These are phyloP conservation scores for Psilanteris sp. DNA, from an alignment of 1,140 invertebrate genomes.

Conservation along the genomic window DNA sequence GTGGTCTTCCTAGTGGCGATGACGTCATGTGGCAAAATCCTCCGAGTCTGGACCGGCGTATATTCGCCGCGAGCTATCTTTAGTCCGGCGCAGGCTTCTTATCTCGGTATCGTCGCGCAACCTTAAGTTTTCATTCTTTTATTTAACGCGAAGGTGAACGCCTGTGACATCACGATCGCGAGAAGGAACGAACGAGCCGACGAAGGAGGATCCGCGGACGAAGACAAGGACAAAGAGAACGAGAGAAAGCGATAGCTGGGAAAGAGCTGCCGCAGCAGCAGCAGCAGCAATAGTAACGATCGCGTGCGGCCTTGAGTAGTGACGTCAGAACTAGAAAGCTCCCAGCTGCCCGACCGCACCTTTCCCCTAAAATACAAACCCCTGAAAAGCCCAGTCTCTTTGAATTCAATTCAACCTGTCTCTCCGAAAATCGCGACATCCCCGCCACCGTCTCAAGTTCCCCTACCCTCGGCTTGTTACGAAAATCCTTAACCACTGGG, in stretches of 20 bases:
- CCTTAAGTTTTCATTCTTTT: slow-evolving; percentile 23
- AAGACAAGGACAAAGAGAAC: neutral
- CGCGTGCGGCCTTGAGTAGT: slow-evolving; percentile 72
- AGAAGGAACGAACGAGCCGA: slow-evolving; percentile 1
- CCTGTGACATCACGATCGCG: slow-evolving; percentile 23
- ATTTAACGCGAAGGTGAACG: slow-evolving; percentile 14
- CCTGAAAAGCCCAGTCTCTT: slow-evolving; percentile 37
- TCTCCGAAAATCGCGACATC: slow-evolving; percentile 33
- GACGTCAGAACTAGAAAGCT: slow-evolving; percentile 72
- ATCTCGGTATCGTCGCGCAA: neutral
- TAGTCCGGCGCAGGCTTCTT: slow-evolving; percentile 19
- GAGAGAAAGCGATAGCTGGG: slow-evolving; percentile 32
- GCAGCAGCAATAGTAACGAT: slow-evolving; percentile 72
- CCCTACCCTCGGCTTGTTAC: slow-evolving; percentile 16
- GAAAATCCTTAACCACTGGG: slow-evolving; percentile 47
- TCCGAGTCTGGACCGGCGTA: slow-evolving; percentile 29
- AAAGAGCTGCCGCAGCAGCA: slow-evolving; percentile 54
- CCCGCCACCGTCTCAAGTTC: slow-evolving; percentile 1
- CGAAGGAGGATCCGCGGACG: neutral
- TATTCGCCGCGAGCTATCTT: slow-evolving; percentile 36
- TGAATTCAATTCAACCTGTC: slow-evolving; percentile 46
- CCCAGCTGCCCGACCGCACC: slow-evolving; percentile 65
- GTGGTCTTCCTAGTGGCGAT: slow-evolving; percentile 29
- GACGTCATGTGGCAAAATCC: slow-evolving; percentile 39
- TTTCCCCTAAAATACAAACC: slow-evolving; percentile 24